phyloP scores from a whole-genome alignment of 2,797 vertebrate species.

The Margarornis squamiger region DNA sequence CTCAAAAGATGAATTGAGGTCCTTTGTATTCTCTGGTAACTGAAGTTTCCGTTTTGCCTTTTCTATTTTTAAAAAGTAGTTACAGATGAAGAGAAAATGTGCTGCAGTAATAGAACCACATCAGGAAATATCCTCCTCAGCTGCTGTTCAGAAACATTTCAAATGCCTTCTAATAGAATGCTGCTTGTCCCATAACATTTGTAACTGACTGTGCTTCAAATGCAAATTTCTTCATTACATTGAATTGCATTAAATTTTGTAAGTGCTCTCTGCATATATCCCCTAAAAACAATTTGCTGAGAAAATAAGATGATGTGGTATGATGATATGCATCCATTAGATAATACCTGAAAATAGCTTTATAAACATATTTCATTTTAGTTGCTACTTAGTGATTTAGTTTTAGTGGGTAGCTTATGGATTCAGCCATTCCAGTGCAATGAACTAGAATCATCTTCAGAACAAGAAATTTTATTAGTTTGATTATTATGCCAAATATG shows the following conservation, averaged over 20 bases:
- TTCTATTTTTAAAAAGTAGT: constrained; percentile 74
- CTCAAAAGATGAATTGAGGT: constrained; percentile 69
- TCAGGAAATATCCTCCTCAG: constrained; percentile 71
- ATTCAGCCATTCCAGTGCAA: constrained; percentile 43
- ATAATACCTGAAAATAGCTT: constrained; percentile 64
- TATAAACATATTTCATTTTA: constrained; percentile 71
- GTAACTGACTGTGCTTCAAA: constrained; percentile 69
- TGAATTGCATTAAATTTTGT: constrained; percentile 70
- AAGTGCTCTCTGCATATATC: constrained; percentile 66
- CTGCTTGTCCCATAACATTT: constrained; percentile 68
- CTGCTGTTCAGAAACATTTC: constrained; percentile 60
- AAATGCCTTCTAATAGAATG: constrained; percentile 66
- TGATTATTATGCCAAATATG: constrained; percentile 68
- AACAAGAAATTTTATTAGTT: constrained; percentile 65
- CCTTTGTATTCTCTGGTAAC: constrained; percentile 65
- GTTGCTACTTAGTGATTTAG: constrained; percentile 66
- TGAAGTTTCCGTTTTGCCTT: constrained; percentile 71
- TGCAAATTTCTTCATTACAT: constrained; percentile 74
- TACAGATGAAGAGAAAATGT: constrained; percentile 72
- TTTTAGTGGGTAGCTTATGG: constrained; percentile 59
- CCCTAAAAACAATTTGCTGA: constrained; percentile 67
- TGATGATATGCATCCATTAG: constrained; percentile 53
- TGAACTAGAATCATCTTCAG: constrained; percentile 48
- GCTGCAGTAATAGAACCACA: constrained; percentile 58
- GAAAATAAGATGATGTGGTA: constrained; percentile 70